These are phyloP conservation scores for Synergus itoensis DNA, from an alignment of 2,888 invertebrate species.

Conservation along the genomic window DNA sequence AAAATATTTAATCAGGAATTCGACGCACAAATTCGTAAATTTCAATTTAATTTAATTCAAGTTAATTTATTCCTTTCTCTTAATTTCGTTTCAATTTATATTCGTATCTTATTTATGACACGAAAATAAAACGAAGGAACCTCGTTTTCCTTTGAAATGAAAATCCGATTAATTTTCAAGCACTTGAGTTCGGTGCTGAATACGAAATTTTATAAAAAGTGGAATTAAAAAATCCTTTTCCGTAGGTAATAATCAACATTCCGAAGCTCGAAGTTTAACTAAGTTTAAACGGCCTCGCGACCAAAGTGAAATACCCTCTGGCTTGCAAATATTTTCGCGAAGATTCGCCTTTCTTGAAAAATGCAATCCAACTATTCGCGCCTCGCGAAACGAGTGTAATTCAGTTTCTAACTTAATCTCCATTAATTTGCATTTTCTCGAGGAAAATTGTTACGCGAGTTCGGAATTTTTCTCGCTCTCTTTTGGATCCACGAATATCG, in stretches of 20 bases:
- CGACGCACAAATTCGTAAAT: no score
- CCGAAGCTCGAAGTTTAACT: background rate
- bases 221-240: constrained; percentile 12
- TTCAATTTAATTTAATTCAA: no score
- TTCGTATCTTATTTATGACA: background rate
- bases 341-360: constrained; percentile 32
- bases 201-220: constrained; percentile 2
- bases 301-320: constrained; percentile 6
- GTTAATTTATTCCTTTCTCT: background rate
- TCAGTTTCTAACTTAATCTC: constrained; percentile 38
- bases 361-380: constrained; percentile 39
- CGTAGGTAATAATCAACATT: background rate
- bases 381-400: constrained; percentile 31
- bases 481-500: constrained; percentile 42
- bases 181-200: constrained; percentile 14
- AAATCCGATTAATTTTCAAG: background rate
- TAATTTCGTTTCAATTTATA: background rate
- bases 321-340: constrained; percentile 20
- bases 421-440: constrained; percentile 37
- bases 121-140: background rate
- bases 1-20: no score
- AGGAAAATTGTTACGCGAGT: constrained; percentile 38
- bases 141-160: background rate
- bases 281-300: constrained; percentile 10
- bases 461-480: constrained; percentile 41